Conservation (phyloP, 1,140 invertebrate species). For the Pogonomyrmex barbatus region DNA sequence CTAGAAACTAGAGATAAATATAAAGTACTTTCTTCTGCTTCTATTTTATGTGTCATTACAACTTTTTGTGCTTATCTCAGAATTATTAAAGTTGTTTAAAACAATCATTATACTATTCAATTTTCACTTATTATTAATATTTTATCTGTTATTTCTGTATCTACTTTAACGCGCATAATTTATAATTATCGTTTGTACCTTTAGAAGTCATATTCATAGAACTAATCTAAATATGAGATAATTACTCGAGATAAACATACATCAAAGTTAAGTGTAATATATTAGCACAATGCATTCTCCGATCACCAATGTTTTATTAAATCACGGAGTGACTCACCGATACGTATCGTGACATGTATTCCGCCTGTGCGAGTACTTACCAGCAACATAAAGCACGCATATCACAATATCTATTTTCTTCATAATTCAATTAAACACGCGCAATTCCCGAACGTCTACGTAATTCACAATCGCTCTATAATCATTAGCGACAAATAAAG, state of each 20-base stretch:
- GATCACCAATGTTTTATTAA: conserved; percentile 48
- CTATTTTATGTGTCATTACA: not conserved
- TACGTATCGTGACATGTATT: not conserved
- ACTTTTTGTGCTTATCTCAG: not conserved
- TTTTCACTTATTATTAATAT: not conserved
- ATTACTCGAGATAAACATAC: conserved; percentile 29
- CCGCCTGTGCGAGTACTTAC: conserved; percentile 48
- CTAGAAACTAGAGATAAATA: conserved; percentile 4
- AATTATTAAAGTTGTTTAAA: not conserved
- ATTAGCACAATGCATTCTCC: not conserved
- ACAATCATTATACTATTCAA: not conserved
- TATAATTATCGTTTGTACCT: conserved; percentile 3
- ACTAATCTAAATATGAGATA: conserved; percentile 46
- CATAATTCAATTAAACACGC: conserved; percentile 22
- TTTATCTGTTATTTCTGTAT: not conserved
- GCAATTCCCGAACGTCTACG: not conserved
- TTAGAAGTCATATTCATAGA: conserved; percentile 18
- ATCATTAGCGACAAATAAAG: not conserved
- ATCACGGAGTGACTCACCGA: conserved; percentile 61
- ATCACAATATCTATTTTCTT: not conserved
- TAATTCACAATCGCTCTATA: conserved; percentile 17
- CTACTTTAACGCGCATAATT: conserved; percentile 5
- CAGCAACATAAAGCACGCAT: conserved; percentile 61
- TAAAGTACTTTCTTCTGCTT: not conserved
- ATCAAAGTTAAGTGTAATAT: not conserved